Percentiles rank a stretch among this genome's conserved stretches.
phyloP scores from a whole-genome alignment of 1,140 invertebrate genomes.

The Drosophila sucinea region DNA sequence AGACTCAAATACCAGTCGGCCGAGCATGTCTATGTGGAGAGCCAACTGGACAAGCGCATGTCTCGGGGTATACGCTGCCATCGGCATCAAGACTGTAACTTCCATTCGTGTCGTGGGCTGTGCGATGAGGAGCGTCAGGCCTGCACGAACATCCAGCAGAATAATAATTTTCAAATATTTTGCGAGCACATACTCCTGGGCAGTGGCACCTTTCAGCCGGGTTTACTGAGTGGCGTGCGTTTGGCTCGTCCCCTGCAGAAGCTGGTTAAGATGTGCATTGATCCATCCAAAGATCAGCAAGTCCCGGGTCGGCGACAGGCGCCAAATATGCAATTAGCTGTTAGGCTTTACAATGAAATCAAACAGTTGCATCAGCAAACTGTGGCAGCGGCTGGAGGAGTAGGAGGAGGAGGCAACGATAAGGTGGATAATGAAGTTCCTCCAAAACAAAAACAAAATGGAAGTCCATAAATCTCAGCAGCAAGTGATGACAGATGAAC shows the following conservation, averaged over 20 bases:
- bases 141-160: conserved; percentile 73
- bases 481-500: conserved; percentile 7
- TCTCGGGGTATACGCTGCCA: conserved; percentile 63
- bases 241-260: conserved; percentile 56
- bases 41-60: conserved; percentile 69
- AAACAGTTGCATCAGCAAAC: conserved; percentile 69
- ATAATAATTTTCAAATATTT: conserved; percentile 78
- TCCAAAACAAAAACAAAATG: conserved; percentile 14
- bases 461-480: conserved; percentile 4
- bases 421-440: neutral
- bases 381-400: conserved; percentile 48
- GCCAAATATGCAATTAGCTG: conserved; percentile 62
- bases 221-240: conserved; percentile 62
- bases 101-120: conserved; percentile 65
- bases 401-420: conserved; percentile 29
- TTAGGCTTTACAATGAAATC: conserved; percentile 74
- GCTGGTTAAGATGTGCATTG: conserved; percentile 64
- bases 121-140: conserved; percentile 55
- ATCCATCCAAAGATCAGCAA: conserved; percentile 68
- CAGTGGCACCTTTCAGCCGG: conserved; percentile 65
- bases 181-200: conserved; percentile 68
- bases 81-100: conserved; percentile 64
- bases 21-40: conserved; percentile 70
- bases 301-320: conserved; percentile 57
- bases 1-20: conserved; percentile 76